Percentiles rank a stretch among this genome's conserved stretches.
phyloP scores from a whole-genome alignment of 2,888 invertebrate species.

The Epiblema foenella region DNA sequence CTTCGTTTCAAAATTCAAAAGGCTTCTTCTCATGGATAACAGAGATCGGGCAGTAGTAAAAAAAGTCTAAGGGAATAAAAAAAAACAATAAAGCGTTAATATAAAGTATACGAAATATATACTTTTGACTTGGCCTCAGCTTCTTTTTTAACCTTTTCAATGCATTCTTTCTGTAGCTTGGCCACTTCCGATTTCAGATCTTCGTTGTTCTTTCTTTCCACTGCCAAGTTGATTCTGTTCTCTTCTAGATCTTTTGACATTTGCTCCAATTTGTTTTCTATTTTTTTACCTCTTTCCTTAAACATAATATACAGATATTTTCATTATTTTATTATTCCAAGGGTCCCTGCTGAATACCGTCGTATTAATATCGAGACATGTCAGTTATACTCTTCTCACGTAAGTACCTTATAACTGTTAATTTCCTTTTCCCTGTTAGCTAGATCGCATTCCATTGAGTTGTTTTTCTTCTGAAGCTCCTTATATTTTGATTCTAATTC shows the following conservation, averaged over 20 bases:
- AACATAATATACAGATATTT: constrained; percentile 52
- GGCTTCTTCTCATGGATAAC: too few relatives aligned
- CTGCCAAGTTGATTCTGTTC: constrained; percentile 65
- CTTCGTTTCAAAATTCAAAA: too few relatives aligned
- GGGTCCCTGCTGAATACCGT: too few relatives aligned
- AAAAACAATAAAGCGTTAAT: background rate
- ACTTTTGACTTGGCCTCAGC: constrained; percentile 78
- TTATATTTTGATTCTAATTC: constrained; percentile 77
- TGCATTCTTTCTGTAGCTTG: constrained; percentile 67
- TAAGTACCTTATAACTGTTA: constrained; percentile 44
- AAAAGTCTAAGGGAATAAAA: too few relatives aligned
- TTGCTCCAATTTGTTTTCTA: constrained; percentile 62
- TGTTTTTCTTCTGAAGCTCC: constrained; percentile 59
- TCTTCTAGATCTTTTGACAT: constrained; percentile 64
- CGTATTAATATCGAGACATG: background rate
- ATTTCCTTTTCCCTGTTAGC: constrained; percentile 78
- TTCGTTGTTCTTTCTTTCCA: constrained; percentile 68
- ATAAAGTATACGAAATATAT: constrained; percentile 17
- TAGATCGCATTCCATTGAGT: constrained; percentile 59
- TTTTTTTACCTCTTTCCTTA: constrained; percentile 70
- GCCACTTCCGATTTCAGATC: constrained; percentile 64
- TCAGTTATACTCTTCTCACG: too few relatives aligned
- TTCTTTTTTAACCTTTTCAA: constrained; percentile 68
- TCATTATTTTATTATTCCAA: background rate
- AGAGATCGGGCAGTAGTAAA: too few relatives aligned